Conservation (phyloP, 1,140 invertebrate species). For the Chrysomallon squamiferum region DNA sequence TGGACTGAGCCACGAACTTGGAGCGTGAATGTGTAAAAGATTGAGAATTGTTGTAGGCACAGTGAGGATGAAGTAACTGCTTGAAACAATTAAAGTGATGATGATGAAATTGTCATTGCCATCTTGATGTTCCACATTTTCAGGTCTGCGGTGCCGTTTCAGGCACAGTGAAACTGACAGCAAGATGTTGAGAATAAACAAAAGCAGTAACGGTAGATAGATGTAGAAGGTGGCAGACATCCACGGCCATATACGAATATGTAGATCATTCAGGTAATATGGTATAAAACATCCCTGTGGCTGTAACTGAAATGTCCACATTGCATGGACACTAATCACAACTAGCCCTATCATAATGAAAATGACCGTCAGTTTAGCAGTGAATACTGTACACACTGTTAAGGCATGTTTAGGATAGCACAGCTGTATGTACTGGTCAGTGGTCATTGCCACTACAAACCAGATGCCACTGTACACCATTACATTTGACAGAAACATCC, state of each 20-base stretch:
- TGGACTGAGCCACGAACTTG: slow-evolving; percentile 28
- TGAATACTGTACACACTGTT: slow-evolving; percentile 48
- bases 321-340: slow-evolving; percentile 55
- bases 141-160: slow-evolving; percentile 25
- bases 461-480: slow-evolving; percentile 50
- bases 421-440: slow-evolving; percentile 51
- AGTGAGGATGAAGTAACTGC: slow-evolving; percentile 46
- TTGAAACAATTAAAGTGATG: slow-evolving; percentile 41
- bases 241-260: slow-evolving; percentile 56
- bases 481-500: slow-evolving; percentile 53
- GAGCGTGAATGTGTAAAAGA: slow-evolving; percentile 44
- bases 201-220: slow-evolving; percentile 47
- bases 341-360: slow-evolving; percentile 50
- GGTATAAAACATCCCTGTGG: slow-evolving; percentile 43
- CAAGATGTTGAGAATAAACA: slow-evolving; percentile 42
- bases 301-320: slow-evolving; percentile 55
- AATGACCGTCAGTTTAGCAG: slow-evolving; percentile 45
- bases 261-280: slow-evolving; percentile 39
- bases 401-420: slow-evolving; percentile 41
- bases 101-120: slow-evolving; percentile 23
- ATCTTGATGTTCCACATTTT: neutral
- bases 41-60: slow-evolving; percentile 50
- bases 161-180: slow-evolving; percentile 41
- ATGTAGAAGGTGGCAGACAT: slow-evolving; percentile 49
- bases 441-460: slow-evolving; percentile 54